Evolutionary conservation across 2,888 invertebrate genomes (phyloP).

Genomic region (Tricholauxania praeusta): DNA sequence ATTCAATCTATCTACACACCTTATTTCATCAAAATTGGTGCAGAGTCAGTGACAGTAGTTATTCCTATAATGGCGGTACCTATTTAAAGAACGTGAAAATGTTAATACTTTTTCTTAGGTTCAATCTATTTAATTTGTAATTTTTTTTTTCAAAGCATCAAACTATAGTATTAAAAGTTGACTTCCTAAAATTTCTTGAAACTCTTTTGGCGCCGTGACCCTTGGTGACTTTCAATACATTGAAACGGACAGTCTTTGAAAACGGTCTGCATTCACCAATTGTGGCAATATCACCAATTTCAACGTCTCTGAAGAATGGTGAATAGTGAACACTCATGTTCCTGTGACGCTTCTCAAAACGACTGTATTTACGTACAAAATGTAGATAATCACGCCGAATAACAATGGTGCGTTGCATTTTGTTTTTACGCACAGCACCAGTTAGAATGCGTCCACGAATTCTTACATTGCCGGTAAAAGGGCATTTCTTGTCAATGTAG

Average conservation of each 20-base stretch:
- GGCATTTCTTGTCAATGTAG: constrained; percentile 99
- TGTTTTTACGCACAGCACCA: constrained; percentile 96
- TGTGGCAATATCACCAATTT: constrained; percentile 95
- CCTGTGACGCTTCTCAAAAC: constrained; percentile 98
- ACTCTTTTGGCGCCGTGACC: constrained; percentile 94
- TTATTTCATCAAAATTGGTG: no score
- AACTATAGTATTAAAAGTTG: constrained; percentile 50
- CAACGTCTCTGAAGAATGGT: constrained; percentile 98
- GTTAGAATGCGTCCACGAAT: constrained; percentile 98
- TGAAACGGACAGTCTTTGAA: constrained; percentile 98
- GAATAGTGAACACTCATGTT: constrained; percentile 99
- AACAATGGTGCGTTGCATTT: constrained; percentile 99
- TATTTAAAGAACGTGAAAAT: no score
- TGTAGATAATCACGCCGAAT: constrained; percentile 98
- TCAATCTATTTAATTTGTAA: constrained; percentile 27
- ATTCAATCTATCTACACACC: no score
- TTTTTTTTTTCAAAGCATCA: constrained; percentile 48
- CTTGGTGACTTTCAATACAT: constrained; percentile 97
- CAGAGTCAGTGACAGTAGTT: no score
- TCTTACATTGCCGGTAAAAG: constrained; percentile 98
- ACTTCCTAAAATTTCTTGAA: constrained; percentile 92
- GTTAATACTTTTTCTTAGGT: no score
- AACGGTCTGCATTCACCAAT: constrained; percentile 99
- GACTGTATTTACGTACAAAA: constrained; percentile 97
- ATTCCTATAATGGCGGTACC: no score